Percentiles rank a stretch among this genome's conserved stretches.
These are phyloP conservation scores for Takifugu bimaculatus DNA, from an alignment of 2,113 vertebrate genomes.

Conservation along the genomic window DNA sequence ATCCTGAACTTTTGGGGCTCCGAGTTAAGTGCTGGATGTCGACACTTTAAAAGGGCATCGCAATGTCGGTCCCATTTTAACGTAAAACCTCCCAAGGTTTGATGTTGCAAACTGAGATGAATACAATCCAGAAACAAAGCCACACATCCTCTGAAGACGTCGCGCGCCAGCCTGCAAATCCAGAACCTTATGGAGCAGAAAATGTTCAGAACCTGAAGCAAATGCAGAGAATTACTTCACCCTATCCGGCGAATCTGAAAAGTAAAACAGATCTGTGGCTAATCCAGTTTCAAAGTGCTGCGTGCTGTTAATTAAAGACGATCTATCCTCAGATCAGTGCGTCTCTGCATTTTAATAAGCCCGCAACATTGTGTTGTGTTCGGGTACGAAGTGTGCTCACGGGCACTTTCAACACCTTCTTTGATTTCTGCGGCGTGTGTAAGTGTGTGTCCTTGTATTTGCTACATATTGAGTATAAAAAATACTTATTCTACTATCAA, in stretches of 20 bases:
- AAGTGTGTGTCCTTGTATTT: too few relatives aligned
- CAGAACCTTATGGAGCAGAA: conserved; percentile 20
- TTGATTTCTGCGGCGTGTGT: background rate
- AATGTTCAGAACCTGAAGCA: conserved; percentile 13
- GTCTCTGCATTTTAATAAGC: conserved; percentile 26
- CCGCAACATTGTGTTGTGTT: conserved; percentile 14
- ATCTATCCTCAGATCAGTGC: conserved; percentile 26
- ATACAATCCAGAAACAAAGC: conserved; percentile 12
- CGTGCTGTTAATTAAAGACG: conserved; percentile 26
- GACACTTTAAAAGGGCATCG: background rate
- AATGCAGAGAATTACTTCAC: conserved; percentile 8
- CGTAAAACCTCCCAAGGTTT: too few relatives aligned
- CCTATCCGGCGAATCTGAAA: conserved; percentile 23
- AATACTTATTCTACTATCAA: too few relatives aligned
- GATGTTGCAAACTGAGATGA: too few relatives aligned
- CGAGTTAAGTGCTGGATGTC: conserved; percentile 15
- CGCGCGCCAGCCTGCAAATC: conserved; percentile 29
- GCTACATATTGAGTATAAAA: too few relatives aligned
- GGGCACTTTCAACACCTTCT: background rate
- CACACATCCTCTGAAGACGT: conserved; percentile 41
- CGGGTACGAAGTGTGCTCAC: background rate
- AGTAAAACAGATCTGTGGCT: conserved; percentile 25
- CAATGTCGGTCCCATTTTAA: too few relatives aligned
- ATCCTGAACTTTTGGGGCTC: conserved; percentile 3
- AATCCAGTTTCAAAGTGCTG: conserved; percentile 35